phyloP scores from a whole-genome alignment of 2,797 vertebrate species.

The Pseudopleuronectes americanus region DNA sequence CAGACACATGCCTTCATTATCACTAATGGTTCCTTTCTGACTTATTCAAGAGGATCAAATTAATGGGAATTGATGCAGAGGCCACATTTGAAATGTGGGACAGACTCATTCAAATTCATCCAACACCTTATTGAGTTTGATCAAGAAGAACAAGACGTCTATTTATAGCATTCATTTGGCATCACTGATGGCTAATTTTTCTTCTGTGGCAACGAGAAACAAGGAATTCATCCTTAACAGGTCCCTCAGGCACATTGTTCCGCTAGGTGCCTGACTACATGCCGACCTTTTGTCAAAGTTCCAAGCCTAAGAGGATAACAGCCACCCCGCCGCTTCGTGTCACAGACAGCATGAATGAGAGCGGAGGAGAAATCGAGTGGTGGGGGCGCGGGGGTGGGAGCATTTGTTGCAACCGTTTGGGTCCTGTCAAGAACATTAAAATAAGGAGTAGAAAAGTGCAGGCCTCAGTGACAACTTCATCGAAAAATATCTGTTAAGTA shows the following conservation, averaged over 20 bases:
- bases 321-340: constrained; percentile 47
- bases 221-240: constrained; percentile 55
- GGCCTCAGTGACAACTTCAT: constrained; percentile 82
- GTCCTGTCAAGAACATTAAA: constrained; percentile 66
- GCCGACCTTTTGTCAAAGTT: constrained; percentile 50
- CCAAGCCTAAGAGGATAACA: constrained; percentile 59
- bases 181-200: constrained; percentile 61
- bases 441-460: constrained; percentile 87
- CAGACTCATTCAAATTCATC: constrained; percentile 38
- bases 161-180: constrained; percentile 68
- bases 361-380: constrained; percentile 36
- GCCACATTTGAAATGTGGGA: constrained; percentile 50
- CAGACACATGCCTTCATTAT: constrained; percentile 67
- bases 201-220: constrained; percentile 53
- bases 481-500: constrained; percentile 88
- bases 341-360: constrained; percentile 61
- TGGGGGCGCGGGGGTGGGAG: background rate
- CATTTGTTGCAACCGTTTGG: constrained; percentile 47
- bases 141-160: constrained; percentile 37
- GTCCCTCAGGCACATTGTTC: constrained; percentile 68
- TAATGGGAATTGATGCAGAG: constrained; percentile 46
- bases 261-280: constrained; percentile 66
- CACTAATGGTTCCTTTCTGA: constrained; percentile 42
- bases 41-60: constrained; percentile 44
- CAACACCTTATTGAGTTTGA: constrained; percentile 40